Evolutionary conservation across 2,888 invertebrate genomes (phyloP), one percentile per base, ranked within the genome.

Genomic region (Athalia cordata): DNA sequence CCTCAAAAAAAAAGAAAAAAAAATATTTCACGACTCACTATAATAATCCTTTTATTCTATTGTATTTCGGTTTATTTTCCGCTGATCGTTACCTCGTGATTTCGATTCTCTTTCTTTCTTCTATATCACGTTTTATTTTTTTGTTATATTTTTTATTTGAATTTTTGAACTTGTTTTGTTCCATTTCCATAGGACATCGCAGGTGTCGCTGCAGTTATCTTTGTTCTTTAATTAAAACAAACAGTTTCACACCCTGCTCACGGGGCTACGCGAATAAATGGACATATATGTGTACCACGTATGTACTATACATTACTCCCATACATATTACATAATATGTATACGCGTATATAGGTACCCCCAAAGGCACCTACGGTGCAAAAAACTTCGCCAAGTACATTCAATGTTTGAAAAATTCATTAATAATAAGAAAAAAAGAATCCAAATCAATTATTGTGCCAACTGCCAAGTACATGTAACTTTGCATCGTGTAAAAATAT

Each of bases 211-310:
- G 29, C 29, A 29, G 29, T 29, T 15, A 4, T 55, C 49, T 67
- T 67, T 15, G 13, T 67, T 45, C 50, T 67, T 67, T 52, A 67
- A 67, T 67, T 67, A 67, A 67, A 67, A 47, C 67, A 50, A 52
- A 67, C 15, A 67, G 67, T 52, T 15, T 55, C 7, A n/a, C 55
- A n/a, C n/a, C 55, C 7, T 11, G 55, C 55, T n/a, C n/a, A n/a
- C n/a, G n/a, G n/a, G n/a, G n/a, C 29, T 2, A 29, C 29, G 29
- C 29, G 2, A 29, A 29, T 29, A 2, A 29, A 29, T 29, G 29
- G 2, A 29, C 29, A 2, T 2, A 2, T 2, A 29, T 29, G 55
- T 11, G 9, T 11, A 55, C 11, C 4, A 7, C 3, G 55, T 7
- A 55, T 55, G 6, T 55, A 11, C 11, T 55, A 55, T 55, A 7